Percentiles rank a stretch among this genome's conserved stretches.
Evolutionary conservation across 92 coral and sea anemone species (phyloP).

Genomic region (Porites cylindrica): DNA sequence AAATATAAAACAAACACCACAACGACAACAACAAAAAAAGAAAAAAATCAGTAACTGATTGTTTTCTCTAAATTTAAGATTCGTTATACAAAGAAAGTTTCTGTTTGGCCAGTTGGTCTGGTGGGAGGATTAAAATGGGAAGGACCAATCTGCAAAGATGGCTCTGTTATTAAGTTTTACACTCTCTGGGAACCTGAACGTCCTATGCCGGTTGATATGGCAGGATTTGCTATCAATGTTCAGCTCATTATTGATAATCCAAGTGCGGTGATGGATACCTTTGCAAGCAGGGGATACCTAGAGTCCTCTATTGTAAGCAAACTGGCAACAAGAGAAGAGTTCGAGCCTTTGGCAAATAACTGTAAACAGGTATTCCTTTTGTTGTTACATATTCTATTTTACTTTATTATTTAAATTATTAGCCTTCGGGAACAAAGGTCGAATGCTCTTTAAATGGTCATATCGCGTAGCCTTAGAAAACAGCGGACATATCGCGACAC

Average conservation of each 20-base stretch:
- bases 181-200: conserved; percentile 82
- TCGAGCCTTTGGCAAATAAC: conserved; percentile 89
- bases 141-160: conserved; percentile 93
- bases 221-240: conserved; percentile 94
- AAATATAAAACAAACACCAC: too few species aligned
- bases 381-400: neutral
- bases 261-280: conserved; percentile 79
- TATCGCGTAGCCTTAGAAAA: too few species aligned
- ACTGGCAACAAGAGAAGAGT: conserved; percentile 79
- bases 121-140: conserved; percentile 97
- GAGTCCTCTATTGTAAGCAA: conserved; percentile 90
- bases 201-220: conserved; percentile 98
- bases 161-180: conserved; percentile 84
- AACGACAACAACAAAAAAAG: too few species aligned
- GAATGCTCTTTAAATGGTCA: too few species aligned
- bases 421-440: too few species aligned
- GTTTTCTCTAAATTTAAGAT: conserved; percentile 52
- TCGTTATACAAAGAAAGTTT: conserved; percentile 88
- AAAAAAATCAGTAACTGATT: too few species aligned
- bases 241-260: conserved; percentile 82
- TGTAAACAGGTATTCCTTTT: conserved; percentile 82
- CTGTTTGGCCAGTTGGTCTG: conserved; percentile 98
- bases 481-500: too few species aligned
- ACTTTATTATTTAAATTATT: too few species aligned
- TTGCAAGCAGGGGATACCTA: conserved; percentile 84